These are phyloP conservation scores for Zaprionus taronus DNA, from an alignment of 1,140 invertebrate species.

Conservation along the genomic window DNA sequence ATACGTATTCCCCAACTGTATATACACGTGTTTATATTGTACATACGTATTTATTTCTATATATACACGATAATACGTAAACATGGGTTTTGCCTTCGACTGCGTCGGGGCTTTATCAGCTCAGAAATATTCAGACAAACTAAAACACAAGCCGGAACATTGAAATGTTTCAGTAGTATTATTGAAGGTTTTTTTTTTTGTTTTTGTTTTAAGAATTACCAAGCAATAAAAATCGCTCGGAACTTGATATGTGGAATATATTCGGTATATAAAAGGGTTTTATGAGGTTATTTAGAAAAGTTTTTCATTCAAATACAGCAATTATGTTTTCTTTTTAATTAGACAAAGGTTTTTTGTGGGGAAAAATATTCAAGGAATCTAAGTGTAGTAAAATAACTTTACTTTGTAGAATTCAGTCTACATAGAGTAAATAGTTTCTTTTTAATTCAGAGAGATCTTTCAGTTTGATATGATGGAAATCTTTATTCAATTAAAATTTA, in stretches of 20 bases:
- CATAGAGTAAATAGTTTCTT: too few relatives aligned
- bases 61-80: neutral
- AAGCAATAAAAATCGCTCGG: too few relatives aligned
- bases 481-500: neutral
- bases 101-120: neutral
- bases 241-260: too few relatives aligned
- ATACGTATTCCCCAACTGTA: neutral
- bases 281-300: too few relatives aligned
- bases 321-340: too few relatives aligned
- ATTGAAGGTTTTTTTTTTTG: neutral
- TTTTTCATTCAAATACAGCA: too few relatives aligned
- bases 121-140: neutral
- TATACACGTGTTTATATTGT: neutral
- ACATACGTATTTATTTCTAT: neutral
- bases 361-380: too few relatives aligned
- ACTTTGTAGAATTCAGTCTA: too few relatives aligned
- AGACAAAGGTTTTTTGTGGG: too few relatives aligned
- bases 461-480: neutral
- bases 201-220: too few relatives aligned
- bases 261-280: too few relatives aligned
- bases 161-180: neutral
- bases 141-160: neutral
- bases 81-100: constrained; percentile 2
- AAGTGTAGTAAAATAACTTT: too few relatives aligned
- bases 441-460: neutral